These are phyloP conservation scores for Apus apus DNA, from an alignment of 2,113 vertebrate genomes.

Conservation along the genomic window DNA sequence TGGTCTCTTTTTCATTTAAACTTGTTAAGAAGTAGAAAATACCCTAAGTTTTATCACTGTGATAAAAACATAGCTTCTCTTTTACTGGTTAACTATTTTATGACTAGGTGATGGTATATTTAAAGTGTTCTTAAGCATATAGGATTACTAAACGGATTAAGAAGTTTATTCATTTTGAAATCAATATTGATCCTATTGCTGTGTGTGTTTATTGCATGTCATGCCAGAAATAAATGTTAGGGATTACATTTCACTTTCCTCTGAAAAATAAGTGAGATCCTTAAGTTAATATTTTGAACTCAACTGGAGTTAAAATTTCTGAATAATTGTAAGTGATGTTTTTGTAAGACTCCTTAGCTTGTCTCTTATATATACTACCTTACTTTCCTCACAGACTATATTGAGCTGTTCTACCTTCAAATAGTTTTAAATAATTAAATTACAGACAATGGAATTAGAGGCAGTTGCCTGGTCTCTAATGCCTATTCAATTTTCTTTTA, in stretches of 20 bases:
- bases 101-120: neutral
- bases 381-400: neutral
- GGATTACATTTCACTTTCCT: neutral
- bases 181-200: neutral
- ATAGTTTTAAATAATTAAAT: neutral
- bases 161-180: neutral
- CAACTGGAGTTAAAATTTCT: neutral
- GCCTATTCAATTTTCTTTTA: neutral
- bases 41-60: neutral
- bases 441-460: neutral
- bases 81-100: neutral
- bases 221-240: neutral
- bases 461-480: neutral
- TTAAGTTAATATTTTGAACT: neutral
- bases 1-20: neutral
- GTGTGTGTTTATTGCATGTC: neutral
- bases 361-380: neutral
- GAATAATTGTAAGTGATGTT: neutral
- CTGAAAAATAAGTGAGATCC: neutral
- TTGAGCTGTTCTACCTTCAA: neutral
- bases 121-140: neutral
- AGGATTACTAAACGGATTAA: neutral
- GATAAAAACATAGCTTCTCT: neutral
- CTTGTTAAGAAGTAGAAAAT: neutral
- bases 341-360: neutral